Evolutionary conservation across 2,888 invertebrate genomes (phyloP), one percentile per base, ranked within the genome.

Genomic region (Hoplodrina blanda): DNA sequence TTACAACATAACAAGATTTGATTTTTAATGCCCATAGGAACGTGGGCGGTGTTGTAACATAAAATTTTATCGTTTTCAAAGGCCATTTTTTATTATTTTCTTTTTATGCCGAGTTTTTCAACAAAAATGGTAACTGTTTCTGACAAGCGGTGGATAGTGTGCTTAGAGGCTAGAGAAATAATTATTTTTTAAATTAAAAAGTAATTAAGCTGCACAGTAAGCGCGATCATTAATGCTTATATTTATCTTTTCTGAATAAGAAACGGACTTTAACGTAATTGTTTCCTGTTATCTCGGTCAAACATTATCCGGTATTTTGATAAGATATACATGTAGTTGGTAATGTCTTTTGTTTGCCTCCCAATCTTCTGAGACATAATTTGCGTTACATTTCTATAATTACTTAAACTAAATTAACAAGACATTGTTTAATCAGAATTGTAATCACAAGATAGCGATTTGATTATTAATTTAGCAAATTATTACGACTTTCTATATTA

Each of bases 21-120:
- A 19, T 55, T 69, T 63, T 61, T 64, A 61, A 49, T 25, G 33
- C 15, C 17, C 20, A 10, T 25, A 30, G 6, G 4, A 41, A 46
- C 11, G 55, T 68, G 25, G 61, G 67, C 46, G 15, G 56, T 52
- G 25, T 37, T 59, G 25, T 61, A 53, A 63, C 30, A 60, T 61
- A 53, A 63, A 20, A 60, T 63, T 74, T 69, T 60, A 64, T 61
- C 30, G 52, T 52, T 63, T 11, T 17, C 15, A 52, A 69, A 61
- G 52, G 60, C 44, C 7, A 61, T 46, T 17, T 46, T 44, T 46
- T 55, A 30, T 25, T 57, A 46, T 50, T 68, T 37, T 55, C 3
- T 33, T 63, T 60, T 75, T 17, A 53, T 8, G 15, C 0, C 19
- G 17, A 37, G 10, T 56, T 61, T 67, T 54, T 13, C 8, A 46